These are phyloP conservation scores for Scaptomyza flava DNA, from an alignment of 2,888 invertebrate genomes.

Conservation along the genomic window DNA sequence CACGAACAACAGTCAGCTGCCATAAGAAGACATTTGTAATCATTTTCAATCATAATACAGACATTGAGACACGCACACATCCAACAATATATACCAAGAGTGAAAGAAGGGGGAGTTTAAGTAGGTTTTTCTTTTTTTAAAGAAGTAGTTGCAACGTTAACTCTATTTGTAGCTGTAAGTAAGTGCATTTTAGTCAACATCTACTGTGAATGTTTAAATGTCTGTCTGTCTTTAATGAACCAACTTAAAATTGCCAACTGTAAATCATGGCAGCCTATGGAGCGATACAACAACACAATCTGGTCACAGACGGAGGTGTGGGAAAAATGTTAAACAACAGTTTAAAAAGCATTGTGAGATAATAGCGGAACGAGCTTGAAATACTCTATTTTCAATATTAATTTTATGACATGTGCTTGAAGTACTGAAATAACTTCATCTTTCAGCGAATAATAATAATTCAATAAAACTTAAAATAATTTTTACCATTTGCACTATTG, in stretches of 20 bases:
- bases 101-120: constrained; percentile 1
- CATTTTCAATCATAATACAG: constrained; percentile 77
- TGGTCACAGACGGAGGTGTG: constrained; percentile 47
- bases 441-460: background rate
- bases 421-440: background rate
- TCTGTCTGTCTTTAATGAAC: constrained; percentile 69
- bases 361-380: background rate
- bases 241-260: constrained; percentile 81
- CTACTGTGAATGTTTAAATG: background rate
- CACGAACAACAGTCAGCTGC: constrained; percentile 44
- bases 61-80: constrained; percentile 57
- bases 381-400: constrained; percentile 28
- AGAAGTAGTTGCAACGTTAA: constrained; percentile 30
- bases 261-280: constrained; percentile 75
- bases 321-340: constrained; percentile 36
- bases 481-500: too few relatives aligned
- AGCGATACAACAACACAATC: constrained; percentile 30
- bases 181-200: constrained; percentile 37
- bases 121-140: constrained; percentile 1
- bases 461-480: too few relatives aligned
- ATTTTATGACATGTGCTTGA: background rate
- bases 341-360: background rate
- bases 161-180: constrained; percentile 39
- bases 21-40: constrained; percentile 79
- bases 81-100: constrained; percentile 8